Evolutionary conservation across 2,797 vertebrate species (phyloP).

Genomic region (Sebastes variabilis): DNA sequence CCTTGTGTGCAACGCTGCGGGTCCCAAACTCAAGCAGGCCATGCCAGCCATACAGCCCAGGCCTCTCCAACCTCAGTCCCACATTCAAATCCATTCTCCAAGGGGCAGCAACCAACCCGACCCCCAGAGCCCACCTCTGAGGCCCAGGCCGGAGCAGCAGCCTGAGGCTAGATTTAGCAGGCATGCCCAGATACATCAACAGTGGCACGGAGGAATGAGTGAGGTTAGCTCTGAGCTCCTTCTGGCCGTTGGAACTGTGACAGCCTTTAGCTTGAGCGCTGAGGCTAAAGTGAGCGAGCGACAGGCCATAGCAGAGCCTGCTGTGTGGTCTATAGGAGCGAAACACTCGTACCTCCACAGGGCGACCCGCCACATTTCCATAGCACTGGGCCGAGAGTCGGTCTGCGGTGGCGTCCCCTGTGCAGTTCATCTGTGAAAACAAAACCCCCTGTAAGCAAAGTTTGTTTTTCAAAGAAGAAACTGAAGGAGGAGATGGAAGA

Average conservation of each 20-base stretch:
- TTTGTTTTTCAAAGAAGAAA: conserved; percentile 69
- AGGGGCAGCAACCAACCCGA: conserved; percentile 1
- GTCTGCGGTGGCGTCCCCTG: conserved; percentile 65
- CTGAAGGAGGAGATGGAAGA: conserved; percentile 53
- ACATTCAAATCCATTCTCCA: conserved; percentile 38
- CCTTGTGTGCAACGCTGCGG: not conserved
- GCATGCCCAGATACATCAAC: conserved; percentile 43
- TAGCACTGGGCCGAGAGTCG: conserved; percentile 80
- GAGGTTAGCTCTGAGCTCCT: conserved; percentile 53
- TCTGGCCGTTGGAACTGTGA: conserved; percentile 27
- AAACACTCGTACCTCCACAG: conserved; percentile 80
- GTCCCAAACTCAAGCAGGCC: conserved; percentile 41
- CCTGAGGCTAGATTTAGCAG: conserved; percentile 37
- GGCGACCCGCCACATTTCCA: conserved; percentile 67
- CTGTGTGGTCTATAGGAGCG: conserved; percentile 52
- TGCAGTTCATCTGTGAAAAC: conserved; percentile 88
- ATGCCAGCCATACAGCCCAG: conserved; percentile 51
- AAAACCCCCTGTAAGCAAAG: conserved; percentile 62
- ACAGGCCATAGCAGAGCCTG: conserved; percentile 44
- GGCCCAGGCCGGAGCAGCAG: conserved; percentile 50
- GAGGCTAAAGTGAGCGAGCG: conserved; percentile 10
- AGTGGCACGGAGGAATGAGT: conserved; percentile 36
- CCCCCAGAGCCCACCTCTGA: conserved; percentile 36
- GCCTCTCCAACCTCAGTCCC: conserved; percentile 56
- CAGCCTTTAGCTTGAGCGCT: conserved; percentile 50